Evolutionary conservation across 2,888 invertebrate species (phyloP), one percentile per base, ranked within the genome.

Genomic region (Flexamia atlantica): DNA sequence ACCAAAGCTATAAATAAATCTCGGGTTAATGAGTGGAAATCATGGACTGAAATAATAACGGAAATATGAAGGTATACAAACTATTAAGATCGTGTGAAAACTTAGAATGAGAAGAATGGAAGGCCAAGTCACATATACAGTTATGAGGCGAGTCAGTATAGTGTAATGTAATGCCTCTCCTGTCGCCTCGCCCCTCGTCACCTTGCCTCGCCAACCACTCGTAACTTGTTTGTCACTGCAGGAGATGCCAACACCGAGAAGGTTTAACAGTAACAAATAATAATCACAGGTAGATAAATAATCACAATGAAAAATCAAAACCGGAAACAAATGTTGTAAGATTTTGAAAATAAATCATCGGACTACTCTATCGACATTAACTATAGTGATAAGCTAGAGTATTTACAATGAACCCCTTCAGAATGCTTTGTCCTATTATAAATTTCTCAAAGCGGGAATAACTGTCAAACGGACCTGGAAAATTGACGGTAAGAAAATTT

Each of bases 351-450:
- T n/a, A 57, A 60, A 79, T 28, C 28, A 17, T 50, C n/a, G 14
- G 46, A 76, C 76, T 76, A 76, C n/a, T 57, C 79, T 79, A 79
- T 79, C 57, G 36, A 42, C 50, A 30, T 79, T 32, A 17, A 36
- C 79, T 79, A 79, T 32, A 30, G 57, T 28, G 30, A 53, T 36
- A 46, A 25, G 64, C 36, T 50, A 46, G 25, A 70, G 30, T 82
- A 82, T 82, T 82, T 82, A 50, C 82, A 82, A 64, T 64, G 40
- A 57, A 46, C 46, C 79, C 36, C 57, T 28, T 79, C 36, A 20
- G 57, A 82, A 50, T 25, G 12, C 82, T 74, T 53, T 23, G 57
- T 36, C 82, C 82, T 83, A 83, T 72, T 83, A 83, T 83, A 83
- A 83, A 83, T 57, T 40, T 82, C 82, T 68, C 60, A 25, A 17